phyloP scores from a whole-genome alignment of 2,113 vertebrate genomes.

The Platichthys stellatus region DNA sequence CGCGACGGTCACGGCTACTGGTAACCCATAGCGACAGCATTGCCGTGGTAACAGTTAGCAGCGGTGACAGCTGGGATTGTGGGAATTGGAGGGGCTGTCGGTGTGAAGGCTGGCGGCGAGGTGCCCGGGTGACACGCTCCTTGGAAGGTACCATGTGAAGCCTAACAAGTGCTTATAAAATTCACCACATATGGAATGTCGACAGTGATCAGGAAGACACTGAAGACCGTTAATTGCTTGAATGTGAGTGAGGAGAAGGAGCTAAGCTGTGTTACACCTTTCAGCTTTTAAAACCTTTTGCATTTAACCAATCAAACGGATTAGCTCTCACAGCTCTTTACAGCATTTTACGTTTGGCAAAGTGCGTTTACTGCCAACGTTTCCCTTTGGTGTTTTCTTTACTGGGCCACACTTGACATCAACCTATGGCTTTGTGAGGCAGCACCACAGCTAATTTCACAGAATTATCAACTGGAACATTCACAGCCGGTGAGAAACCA shows the following conservation, averaged over 20 bases:
- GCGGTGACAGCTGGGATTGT: constrained; percentile 65
- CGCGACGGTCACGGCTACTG: constrained; percentile 43
- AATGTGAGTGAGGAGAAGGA: not conserved
- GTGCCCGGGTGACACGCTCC: constrained; percentile 49
- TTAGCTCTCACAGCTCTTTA: constrained; percentile 34
- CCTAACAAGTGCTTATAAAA: constrained; percentile 31
- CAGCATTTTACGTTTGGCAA: constrained; percentile 47
- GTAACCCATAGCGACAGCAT: constrained; percentile 78
- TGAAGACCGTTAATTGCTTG: not conserved
- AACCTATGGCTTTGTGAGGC: constrained; percentile 47
- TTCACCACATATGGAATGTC: constrained; percentile 49
- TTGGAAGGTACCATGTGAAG: constrained; percentile 35
- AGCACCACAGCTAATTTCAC: constrained; percentile 27
- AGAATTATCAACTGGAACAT: constrained; percentile 24
- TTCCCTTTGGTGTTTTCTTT: constrained; percentile 50
- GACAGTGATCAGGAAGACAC: constrained; percentile 37
- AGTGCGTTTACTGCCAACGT: constrained; percentile 66
- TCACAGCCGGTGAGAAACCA: constrained; percentile 28
- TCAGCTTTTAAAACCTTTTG: constrained; percentile 13
- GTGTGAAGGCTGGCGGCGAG: constrained; percentile 30
- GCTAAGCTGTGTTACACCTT: constrained; percentile 11
- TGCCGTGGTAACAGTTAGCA: constrained; percentile 72
- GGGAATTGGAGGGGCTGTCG: constrained; percentile 56
- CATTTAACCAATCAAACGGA: constrained; percentile 29
- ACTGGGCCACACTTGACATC: constrained; percentile 50